Conservation (phyloP, 2,888 invertebrate species). For the Anarsia innoxiella region DNA sequence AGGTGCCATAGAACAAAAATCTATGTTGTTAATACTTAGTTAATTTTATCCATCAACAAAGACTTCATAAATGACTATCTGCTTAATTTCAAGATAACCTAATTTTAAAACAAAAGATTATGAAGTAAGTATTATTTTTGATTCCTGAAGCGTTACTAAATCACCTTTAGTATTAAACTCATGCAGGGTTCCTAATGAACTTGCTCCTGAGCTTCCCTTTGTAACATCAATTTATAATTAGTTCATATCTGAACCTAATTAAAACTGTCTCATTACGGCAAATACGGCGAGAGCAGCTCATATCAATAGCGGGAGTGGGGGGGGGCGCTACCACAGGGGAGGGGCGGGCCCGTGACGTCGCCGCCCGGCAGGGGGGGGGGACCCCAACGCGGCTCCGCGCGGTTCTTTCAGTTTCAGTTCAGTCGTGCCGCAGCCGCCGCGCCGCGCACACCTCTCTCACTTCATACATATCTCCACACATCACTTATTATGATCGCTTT, state of each 20-base stretch:
- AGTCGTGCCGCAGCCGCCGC: constrained; percentile 62
- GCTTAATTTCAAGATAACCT: too few species aligned
- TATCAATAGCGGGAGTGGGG: constrained; percentile 7
- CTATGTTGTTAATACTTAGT: too few species aligned
- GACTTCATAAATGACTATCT: too few species aligned
- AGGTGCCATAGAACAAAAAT: too few species aligned
- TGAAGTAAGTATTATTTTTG: too few species aligned
- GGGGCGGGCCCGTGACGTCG: constrained; percentile 21
- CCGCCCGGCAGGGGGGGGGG: constrained; percentile 21
- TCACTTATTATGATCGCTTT: constrained; percentile 49
- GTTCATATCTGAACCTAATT: constrained; percentile 9
- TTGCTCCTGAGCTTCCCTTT: constrained; percentile 1
- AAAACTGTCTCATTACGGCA: constrained; percentile 6
- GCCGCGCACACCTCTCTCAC: constrained; percentile 42
- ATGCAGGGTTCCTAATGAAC: too few species aligned
- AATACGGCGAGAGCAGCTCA: constrained; percentile 5
- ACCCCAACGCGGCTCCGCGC: constrained; percentile 22
- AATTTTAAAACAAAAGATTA: too few species aligned
- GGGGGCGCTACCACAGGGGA: constrained; percentile 12
- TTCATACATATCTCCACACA: constrained; percentile 41
- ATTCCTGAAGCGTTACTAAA: too few species aligned
- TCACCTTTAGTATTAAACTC: too few species aligned
- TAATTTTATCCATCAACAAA: too few species aligned
- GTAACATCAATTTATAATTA: constrained; percentile 3
- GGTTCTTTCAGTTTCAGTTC: constrained; percentile 25